phyloP scores from a whole-genome alignment of 2,888 invertebrate genomes.

The Parthenolecanium corni region DNA sequence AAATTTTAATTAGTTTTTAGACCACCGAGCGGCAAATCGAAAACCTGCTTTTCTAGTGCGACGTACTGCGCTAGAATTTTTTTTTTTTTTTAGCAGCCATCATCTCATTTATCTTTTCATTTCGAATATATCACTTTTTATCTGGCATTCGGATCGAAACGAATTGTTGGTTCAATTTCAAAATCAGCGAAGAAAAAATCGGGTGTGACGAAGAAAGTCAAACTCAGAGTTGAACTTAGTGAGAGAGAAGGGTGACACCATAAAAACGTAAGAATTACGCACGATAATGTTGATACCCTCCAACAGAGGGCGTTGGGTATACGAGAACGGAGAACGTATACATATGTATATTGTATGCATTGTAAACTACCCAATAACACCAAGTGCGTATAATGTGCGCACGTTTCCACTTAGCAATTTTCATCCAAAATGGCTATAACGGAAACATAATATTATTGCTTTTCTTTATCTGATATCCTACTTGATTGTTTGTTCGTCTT shows the following conservation, averaged over 20 bases:
- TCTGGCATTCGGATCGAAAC: background rate
- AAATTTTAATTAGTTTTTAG: too few relatives aligned
- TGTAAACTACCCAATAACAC: background rate
- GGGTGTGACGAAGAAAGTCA: too few relatives aligned
- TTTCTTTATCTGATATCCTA: conserved; percentile 17
- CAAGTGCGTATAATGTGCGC: background rate
- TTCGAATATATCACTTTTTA: background rate
- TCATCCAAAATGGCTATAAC: conserved; percentile 20
- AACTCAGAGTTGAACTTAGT: too few relatives aligned
- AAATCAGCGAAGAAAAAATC: background rate
- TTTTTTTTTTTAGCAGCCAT: too few relatives aligned
- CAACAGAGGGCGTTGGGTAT: conserved; percentile 3
- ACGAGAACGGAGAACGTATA: conserved; percentile 1
- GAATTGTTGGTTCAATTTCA: background rate
- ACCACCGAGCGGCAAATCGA: too few relatives aligned
- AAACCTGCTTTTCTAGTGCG: too few relatives aligned
- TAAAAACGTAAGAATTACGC: conserved; percentile 19
- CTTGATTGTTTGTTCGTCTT: too few relatives aligned
- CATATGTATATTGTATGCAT: background rate
- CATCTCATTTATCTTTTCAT: background rate
- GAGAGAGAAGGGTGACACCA: too few relatives aligned
- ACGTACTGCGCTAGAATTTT: too few relatives aligned
- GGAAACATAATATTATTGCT: conserved; percentile 26
- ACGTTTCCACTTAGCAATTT: conserved; percentile 16
- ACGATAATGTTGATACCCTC: conserved; percentile 20